phyloP scores from a whole-genome alignment of 1,140 invertebrate genomes.

The Lepidurus couesii region DNA sequence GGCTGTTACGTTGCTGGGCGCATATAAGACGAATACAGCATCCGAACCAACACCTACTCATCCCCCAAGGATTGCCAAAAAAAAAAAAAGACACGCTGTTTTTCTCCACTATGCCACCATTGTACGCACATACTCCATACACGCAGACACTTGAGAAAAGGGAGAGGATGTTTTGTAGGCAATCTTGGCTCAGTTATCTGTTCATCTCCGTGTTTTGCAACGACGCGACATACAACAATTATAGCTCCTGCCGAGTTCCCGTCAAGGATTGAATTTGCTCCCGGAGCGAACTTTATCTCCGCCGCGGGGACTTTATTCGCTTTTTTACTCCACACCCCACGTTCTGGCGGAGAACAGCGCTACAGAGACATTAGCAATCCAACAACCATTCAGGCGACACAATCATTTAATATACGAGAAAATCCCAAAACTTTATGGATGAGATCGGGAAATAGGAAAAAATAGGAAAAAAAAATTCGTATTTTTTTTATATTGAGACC shows the following conservation, averaged over 20 bases:
- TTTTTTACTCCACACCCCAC: background rate
- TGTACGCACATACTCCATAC: background rate
- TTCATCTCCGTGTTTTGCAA: conserved; percentile 8
- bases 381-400: conserved; percentile 21
- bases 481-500: too few species aligned
- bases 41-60: background rate
- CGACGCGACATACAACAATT: background rate
- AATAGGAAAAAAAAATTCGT: background rate
- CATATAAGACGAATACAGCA: background rate
- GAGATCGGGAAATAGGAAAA: background rate
- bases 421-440: background rate
- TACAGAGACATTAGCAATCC: background rate
- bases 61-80: background rate
- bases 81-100: background rate
- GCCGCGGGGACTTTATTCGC: background rate
- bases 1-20: background rate
- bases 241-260: conserved; percentile 16
- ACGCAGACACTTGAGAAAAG: background rate
- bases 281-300: conserved; percentile 21
- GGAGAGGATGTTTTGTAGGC: conserved; percentile 10
- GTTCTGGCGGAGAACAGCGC: background rate
- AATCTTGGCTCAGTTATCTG: conserved; percentile 22
- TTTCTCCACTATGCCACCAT: background rate
- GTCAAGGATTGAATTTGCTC: conserved; percentile 19
- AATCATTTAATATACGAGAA: conserved; percentile 22